Conservation (phyloP, 2,113 vertebrate genomes). For the Bos javanicus region DNA sequence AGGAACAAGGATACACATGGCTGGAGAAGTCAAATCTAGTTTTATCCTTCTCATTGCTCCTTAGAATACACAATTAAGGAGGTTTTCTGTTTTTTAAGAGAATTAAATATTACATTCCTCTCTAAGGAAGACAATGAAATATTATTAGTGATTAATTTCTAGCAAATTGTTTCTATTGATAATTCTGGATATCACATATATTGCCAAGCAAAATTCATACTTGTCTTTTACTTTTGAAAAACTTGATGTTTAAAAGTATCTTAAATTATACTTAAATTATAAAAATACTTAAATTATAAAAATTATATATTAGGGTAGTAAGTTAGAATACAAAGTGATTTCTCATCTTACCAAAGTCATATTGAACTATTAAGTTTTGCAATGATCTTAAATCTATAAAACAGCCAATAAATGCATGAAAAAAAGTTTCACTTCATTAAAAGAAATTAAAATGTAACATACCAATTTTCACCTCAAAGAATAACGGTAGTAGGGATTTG, state of each 20-base stretch:
- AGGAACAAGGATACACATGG: background rate
- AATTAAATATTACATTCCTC: constrained; percentile 2
- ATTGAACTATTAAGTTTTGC: background rate
- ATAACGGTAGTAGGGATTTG: background rate
- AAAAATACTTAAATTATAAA: constrained; percentile 30
- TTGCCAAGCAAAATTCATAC: background rate
- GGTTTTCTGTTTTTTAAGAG: background rate
- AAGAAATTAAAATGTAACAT: background rate
- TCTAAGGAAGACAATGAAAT: background rate
- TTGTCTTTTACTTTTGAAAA: constrained; percentile 13
- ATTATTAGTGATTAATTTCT: background rate
- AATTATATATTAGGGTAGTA: background rate
- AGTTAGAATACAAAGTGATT: constrained; percentile 1
- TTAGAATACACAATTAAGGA: background rate
- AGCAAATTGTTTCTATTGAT: constrained; percentile 13
- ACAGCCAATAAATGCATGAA: background rate
- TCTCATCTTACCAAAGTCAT: constrained; percentile 2
- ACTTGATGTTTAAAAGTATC: background rate
- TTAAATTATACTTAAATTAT: background rate
- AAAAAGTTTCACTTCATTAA: constrained; percentile 6
- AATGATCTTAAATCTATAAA: background rate
- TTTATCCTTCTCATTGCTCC: background rate
- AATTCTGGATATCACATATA: background rate
- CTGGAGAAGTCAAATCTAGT: constrained; percentile 6
- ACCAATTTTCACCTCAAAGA: background rate